Percentiles rank a stretch among this genome's conserved stretches.
Conservation (phyloP, 2,113 vertebrate genomes). For the Polypterus senegalus region DNA sequence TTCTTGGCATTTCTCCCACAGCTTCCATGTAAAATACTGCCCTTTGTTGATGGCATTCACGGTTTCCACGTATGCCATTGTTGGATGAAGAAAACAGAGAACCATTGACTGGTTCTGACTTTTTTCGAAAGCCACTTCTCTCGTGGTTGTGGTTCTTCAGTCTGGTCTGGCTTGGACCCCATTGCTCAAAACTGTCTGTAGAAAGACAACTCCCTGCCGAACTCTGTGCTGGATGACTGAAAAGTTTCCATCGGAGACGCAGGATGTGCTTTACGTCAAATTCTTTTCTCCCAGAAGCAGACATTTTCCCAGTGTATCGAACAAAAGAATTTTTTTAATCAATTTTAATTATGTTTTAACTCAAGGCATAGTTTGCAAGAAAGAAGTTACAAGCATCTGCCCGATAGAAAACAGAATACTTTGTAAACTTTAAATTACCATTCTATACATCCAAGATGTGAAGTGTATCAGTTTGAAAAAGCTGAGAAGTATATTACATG, state of each 20-base stretch:
- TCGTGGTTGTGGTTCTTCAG: slow-evolving; percentile 44
- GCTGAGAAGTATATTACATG: no score
- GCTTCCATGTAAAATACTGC: slow-evolving; percentile 56
- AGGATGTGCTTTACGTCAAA: slow-evolving; percentile 64
- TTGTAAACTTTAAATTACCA: no score
- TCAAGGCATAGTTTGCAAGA: no score
- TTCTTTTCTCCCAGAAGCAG: slow-evolving; percentile 54
- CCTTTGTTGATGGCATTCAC: slow-evolving; percentile 25
- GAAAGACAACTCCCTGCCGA: slow-evolving; percentile 33
- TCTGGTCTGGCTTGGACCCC: slow-evolving; percentile 57
- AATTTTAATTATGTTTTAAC: no score
- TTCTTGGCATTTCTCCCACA: slow-evolving; percentile 37
- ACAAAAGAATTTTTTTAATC: no score
- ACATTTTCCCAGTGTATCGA: slow-evolving; percentile 30
- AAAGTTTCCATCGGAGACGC: slow-evolving; percentile 62
- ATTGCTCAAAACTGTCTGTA: slow-evolving; percentile 53
- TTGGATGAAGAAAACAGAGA: slow-evolving; percentile 26
- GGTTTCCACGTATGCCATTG: slow-evolving; percentile 24
- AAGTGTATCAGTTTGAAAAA: no score
- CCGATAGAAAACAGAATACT: no score
- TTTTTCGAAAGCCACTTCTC: slow-evolving; percentile 48
- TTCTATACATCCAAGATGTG: no score
- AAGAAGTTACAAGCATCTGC: no score
- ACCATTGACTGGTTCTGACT: slow-evolving; percentile 36
- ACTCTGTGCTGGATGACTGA: slow-evolving; percentile 51